Percentiles rank a stretch among this genome's conserved stretches.
Conservation (phyloP, 2,113 vertebrate genomes). For the Grammomys dolichurus region DNA sequence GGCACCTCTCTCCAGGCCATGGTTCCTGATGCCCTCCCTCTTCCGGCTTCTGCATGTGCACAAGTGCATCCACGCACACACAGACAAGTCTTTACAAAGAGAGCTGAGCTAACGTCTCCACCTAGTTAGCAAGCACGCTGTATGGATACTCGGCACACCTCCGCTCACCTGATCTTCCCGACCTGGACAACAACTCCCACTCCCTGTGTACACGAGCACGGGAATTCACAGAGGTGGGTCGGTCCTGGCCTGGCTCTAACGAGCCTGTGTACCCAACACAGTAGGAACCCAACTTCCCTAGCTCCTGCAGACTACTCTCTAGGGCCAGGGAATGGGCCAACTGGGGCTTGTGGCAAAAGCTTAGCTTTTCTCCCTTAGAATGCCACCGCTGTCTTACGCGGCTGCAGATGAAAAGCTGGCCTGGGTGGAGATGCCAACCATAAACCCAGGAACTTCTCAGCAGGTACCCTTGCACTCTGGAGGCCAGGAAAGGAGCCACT, state of each 20-base stretch:
- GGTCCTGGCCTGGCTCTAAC: background rate
- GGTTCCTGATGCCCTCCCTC: background rate
- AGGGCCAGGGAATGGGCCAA: background rate
- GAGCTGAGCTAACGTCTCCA: background rate
- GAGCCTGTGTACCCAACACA: rapidly evolving
- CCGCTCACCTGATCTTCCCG: background rate
- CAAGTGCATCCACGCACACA: background rate
- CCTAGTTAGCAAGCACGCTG: too few species aligned
- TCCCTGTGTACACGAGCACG: background rate
- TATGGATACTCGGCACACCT: rapidly evolving
- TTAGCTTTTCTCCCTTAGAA: background rate
- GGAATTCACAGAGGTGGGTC: background rate
- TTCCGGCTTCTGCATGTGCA: background rate
- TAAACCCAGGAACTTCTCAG: background rate
- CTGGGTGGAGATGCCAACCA: background rate
- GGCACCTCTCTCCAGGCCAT: background rate
- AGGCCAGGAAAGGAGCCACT: background rate
- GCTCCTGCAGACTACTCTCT: background rate
- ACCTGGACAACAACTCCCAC: background rate
- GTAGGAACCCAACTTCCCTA: rapidly evolving
- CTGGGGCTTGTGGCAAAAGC: background rate
- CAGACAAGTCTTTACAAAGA: background rate
- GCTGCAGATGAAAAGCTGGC: background rate
- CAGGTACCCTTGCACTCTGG: background rate
- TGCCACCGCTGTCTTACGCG: background rate